phyloP scores from a whole-genome alignment of 2,888 invertebrate genomes.

The Gibbula magus region DNA sequence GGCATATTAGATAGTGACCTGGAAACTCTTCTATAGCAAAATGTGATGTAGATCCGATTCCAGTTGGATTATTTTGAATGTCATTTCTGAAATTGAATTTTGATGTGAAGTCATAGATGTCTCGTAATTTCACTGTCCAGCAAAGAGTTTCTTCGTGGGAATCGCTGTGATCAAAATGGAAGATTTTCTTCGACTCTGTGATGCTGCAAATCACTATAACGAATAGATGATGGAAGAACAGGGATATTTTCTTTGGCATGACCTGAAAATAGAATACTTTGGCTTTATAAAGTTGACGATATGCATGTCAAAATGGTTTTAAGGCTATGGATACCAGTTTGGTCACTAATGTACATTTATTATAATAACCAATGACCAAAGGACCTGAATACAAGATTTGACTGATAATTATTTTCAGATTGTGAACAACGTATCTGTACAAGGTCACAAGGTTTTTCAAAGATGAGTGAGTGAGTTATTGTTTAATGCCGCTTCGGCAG shows the following conservation, averaged over 20 bases:
- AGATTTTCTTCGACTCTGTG: constrained; percentile 2
- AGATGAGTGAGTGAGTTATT: no score
- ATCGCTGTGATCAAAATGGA: constrained; percentile 27
- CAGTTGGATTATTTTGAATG: background rate
- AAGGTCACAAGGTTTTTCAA: no score
- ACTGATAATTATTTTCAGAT: no score
- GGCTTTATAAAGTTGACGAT: no score
- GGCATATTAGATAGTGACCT: background rate
- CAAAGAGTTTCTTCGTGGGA: constrained; percentile 42
- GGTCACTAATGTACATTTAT: no score
- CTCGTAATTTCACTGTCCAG: constrained; percentile 47
- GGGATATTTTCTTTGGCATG: background rate
- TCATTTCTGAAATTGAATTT: background rate
- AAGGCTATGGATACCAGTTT: no score
- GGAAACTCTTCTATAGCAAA: background rate
- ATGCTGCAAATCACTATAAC: background rate
- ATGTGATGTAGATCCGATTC: background rate
- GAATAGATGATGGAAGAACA: background rate
- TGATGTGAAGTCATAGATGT: background rate
- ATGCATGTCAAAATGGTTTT: no score
- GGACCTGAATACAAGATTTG: no score
- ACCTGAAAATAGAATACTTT: background rate
- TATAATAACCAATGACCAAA: no score
- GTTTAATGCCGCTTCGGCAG: no score
- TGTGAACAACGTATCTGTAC: no score